Evolutionary conservation across 1,140 invertebrate species (phyloP).

Genomic region (Brachionus asplanchnoidis): DNA sequence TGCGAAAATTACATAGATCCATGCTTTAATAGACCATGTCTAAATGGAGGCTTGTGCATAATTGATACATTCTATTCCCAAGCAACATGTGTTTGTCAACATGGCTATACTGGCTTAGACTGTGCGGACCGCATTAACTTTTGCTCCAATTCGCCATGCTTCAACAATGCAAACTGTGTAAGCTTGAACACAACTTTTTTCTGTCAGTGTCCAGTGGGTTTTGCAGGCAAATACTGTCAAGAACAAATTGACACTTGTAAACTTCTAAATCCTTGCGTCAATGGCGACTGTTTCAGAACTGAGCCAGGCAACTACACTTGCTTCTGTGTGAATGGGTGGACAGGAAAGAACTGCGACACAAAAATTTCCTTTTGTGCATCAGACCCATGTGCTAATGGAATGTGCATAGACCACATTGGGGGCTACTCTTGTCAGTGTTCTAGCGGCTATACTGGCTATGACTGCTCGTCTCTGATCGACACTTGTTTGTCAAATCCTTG

Average conservation of each 20-base stretch:
- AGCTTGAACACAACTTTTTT: background rate
- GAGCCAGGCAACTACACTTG: conserved; percentile 10
- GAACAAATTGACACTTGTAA: background rate
- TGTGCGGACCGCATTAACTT: background rate
- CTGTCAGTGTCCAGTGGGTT: background rate
- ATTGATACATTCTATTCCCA: background rate
- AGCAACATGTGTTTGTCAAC: background rate
- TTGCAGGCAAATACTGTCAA: background rate
- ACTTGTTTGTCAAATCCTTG: conserved; percentile 33
- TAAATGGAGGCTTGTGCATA: conserved; percentile 12
- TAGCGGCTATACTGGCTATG: conserved; percentile 50
- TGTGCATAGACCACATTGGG: conserved; percentile 37
- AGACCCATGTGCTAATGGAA: conserved; percentile 42
- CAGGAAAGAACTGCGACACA: conserved; percentile 17
- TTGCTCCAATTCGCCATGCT: conserved; percentile 48
- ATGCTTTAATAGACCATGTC: background rate
- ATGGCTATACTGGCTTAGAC: conserved; percentile 2
- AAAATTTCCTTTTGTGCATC: conserved; percentile 8
- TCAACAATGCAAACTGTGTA: conserved; percentile 9
- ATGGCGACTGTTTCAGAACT: background rate
- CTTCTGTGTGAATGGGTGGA: conserved; percentile 23
- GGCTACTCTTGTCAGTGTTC: conserved; percentile 50
- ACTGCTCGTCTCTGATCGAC: conserved; percentile 45
- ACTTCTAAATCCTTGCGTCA: conserved; percentile 14
- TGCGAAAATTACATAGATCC: conserved; percentile 64